Percentiles rank a stretch among this genome's conserved stretches.
Evolutionary conservation across 2,888 invertebrate genomes (phyloP).

Genomic region (Heliconius ethilla): DNA sequence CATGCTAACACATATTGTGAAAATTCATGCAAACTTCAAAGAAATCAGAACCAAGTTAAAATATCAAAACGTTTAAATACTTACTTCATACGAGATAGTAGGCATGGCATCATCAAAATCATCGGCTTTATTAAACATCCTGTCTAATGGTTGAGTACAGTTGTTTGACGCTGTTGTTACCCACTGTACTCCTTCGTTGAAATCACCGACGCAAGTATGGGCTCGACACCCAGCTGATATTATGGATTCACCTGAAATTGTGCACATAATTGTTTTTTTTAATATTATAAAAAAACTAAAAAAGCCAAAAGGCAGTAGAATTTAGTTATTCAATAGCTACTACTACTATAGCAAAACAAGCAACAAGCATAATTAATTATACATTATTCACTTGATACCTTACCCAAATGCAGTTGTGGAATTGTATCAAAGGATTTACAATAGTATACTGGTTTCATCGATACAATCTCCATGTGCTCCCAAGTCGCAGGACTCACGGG

Average conservation of each 20-base stretch:
- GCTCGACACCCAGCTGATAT: constrained; percentile 42
- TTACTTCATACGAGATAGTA: constrained; percentile 22
- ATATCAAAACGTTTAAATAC: background rate
- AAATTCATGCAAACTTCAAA: background rate
- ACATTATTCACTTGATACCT: constrained; percentile 45
- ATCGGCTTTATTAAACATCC: constrained; percentile 20
- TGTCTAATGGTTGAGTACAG: constrained; percentile 48
- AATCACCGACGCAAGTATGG: constrained; percentile 68
- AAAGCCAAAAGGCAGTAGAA: no score
- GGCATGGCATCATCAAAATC: constrained; percentile 37
- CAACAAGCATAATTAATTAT: no score
- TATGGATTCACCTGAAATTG: constrained; percentile 27
- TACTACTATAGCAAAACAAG: no score
- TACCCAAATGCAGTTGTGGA: constrained; percentile 58
- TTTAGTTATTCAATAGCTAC: no score
- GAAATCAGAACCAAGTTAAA: background rate
- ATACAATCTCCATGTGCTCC: constrained; percentile 54
- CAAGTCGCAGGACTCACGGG: constrained; percentile 63
- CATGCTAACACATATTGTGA: background rate
- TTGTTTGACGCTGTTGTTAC: constrained; percentile 54
- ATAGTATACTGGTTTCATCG: constrained; percentile 52
- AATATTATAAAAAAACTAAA: background rate
- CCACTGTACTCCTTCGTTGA: constrained; percentile 70
- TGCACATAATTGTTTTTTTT: background rate
- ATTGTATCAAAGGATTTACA: constrained; percentile 56